These are phyloP conservation scores for Lepus americanus DNA, from an alignment of 2,113 vertebrate species.

Conservation along the genomic window DNA sequence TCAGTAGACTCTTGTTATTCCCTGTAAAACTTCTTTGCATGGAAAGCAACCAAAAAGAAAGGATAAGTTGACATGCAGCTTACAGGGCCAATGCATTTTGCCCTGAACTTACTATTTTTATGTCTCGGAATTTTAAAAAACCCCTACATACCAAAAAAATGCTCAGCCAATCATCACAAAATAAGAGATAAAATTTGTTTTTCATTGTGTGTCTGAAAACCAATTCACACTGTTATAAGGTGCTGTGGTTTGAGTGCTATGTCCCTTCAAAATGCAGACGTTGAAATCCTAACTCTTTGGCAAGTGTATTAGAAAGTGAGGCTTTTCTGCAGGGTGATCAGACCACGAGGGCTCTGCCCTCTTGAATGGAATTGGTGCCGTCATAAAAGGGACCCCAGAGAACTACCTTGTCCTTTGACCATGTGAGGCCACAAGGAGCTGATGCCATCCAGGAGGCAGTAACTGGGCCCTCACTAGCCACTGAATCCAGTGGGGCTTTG, in stretches of 20 bases:
- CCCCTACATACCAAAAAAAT: background rate
- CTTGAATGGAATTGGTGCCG: background rate
- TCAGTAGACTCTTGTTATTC: background rate
- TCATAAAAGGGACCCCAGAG: background rate
- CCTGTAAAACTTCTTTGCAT: background rate
- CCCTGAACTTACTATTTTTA: slow-evolving; percentile 6
- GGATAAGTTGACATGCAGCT: background rate
- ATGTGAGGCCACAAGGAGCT: background rate
- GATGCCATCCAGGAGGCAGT: background rate
- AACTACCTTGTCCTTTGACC: background rate
- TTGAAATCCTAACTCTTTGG: background rate
- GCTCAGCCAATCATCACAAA: background rate
- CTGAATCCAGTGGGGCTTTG: background rate
- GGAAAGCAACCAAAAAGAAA: slow-evolving; percentile 1
- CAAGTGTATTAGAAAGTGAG: background rate
- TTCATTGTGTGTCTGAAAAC: slow-evolving; percentile 19
- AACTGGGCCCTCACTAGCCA: background rate
- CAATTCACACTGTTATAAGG: background rate
- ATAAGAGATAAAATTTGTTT: background rate
- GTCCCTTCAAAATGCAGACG: background rate
- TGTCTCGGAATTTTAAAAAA: background rate
- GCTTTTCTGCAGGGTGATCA: background rate
- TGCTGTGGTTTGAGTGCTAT: background rate
- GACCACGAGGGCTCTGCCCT: background rate
- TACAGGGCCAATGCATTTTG: slow-evolving; percentile 1